phyloP scores from a whole-genome alignment of 2,113 vertebrate genomes.

The Pterocles gutturalis region DNA sequence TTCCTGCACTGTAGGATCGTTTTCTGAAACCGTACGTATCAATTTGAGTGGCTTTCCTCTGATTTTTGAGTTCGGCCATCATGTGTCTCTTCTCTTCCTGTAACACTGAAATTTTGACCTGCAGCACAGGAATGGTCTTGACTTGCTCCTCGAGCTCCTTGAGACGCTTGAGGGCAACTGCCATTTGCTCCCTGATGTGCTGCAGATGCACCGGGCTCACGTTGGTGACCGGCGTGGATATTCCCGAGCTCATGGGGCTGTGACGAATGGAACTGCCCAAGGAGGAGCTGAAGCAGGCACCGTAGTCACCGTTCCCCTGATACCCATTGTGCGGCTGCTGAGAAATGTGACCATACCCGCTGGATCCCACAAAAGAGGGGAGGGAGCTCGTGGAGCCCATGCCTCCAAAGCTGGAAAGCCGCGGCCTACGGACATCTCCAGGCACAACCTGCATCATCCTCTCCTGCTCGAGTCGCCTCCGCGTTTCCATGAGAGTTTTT shows the following conservation, averaged over 20 bases:
- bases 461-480: constrained; percentile 92
- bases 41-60: constrained; percentile 73
- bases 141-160: constrained; percentile 96
- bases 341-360: constrained; percentile 74
- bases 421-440: constrained; percentile 84
- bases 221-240: constrained; percentile 92
- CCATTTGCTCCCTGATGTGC: constrained; percentile 97
- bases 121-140: constrained; percentile 93
- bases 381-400: constrained; percentile 92
- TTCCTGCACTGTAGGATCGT: constrained; percentile 92
- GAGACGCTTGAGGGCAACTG: constrained; percentile 89
- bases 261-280: constrained; percentile 93
- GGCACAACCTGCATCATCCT: constrained; percentile 84
- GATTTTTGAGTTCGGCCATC: constrained; percentile 87
- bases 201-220: constrained; percentile 94
- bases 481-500: constrained; percentile 97
- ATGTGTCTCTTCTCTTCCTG: constrained; percentile 95
- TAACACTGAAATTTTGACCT: constrained; percentile 96
- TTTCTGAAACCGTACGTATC: constrained; percentile 81
- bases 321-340: constrained; percentile 87
- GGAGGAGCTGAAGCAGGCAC: constrained; percentile 83
- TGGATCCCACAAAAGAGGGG: constrained; percentile 87
- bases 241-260: constrained; percentile 93
- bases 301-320: constrained; percentile 84
- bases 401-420: constrained; percentile 93